Conservation (phyloP, 2,888 invertebrate species). For the Euspilapteryx auroguttella region DNA sequence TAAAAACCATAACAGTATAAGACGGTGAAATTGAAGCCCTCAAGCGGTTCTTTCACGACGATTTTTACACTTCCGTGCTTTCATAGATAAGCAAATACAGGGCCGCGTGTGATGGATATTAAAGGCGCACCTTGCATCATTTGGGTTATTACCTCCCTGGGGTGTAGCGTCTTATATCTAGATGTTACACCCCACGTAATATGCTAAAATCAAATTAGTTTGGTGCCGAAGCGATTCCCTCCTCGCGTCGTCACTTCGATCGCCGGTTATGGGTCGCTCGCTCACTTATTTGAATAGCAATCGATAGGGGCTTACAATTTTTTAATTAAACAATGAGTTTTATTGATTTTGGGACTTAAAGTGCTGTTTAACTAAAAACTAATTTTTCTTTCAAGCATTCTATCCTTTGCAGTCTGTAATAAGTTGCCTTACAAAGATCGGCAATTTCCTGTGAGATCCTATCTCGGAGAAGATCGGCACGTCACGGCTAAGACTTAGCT, state of each 20-base stretch:
- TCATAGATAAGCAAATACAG: conserved; percentile 60
- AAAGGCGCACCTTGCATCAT: conserved; percentile 61
- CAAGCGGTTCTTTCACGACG: conserved; percentile 32
- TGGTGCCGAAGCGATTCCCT: conserved; percentile 51
- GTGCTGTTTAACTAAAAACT: no score
- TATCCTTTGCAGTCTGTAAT: no score
- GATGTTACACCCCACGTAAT: conserved; percentile 45
- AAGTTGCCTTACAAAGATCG: no score
- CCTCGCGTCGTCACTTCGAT: conserved; percentile 46
- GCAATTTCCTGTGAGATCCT: conserved; percentile 52
- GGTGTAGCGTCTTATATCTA: conserved; percentile 48
- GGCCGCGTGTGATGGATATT: conserved; percentile 59
- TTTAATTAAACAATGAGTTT: conserved; percentile 20
- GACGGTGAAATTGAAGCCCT: no score
- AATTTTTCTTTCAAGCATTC: no score
- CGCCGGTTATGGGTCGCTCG: conserved; percentile 21
- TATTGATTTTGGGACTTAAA: conserved; percentile 12
- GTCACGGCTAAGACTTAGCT: conserved; percentile 44
- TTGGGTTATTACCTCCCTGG: conserved; percentile 47
- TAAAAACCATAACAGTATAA: no score
- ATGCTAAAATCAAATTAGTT: conserved; percentile 63
- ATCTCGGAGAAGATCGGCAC: conserved; percentile 30
- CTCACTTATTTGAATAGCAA: conserved; percentile 20
- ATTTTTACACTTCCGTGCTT: conserved; percentile 59
- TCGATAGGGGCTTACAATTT: conserved; percentile 15